Evolutionary conservation across 1,140 invertebrate species (phyloP).

Genomic region (Bradynema listronoti): DNA sequence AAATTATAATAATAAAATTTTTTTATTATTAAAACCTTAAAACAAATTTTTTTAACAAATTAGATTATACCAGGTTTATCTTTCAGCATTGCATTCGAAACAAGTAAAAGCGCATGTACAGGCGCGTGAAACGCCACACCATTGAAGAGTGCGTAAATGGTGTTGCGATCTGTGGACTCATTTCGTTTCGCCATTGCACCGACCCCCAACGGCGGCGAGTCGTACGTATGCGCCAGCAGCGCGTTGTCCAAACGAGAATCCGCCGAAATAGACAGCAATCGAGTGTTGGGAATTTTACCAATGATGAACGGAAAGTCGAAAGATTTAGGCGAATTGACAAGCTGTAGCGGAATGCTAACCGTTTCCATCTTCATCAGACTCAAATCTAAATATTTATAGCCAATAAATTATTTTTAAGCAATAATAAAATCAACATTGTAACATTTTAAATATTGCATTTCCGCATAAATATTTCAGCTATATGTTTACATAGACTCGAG

Average conservation of each 20-base stretch:
- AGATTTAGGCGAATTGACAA: conserved; percentile 11
- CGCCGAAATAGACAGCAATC: conserved; percentile 13
- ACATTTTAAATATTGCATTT: too few relatives aligned
- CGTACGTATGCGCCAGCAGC: conserved; percentile 19
- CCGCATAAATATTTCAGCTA: too few relatives aligned
- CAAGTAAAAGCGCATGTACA: conserved; percentile 30
- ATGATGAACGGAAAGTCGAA: conserved; percentile 22
- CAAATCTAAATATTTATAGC: conserved; percentile 12
- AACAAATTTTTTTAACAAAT: background rate
- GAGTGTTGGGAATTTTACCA: conserved; percentile 12
- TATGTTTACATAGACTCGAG: background rate
- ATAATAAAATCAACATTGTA: background rate
- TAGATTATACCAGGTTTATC: conserved; percentile 14
- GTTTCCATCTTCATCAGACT: conserved; percentile 25
- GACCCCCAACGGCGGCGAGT: conserved; percentile 31
- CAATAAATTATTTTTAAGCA: conserved; percentile 2
- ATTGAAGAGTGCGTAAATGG: conserved; percentile 36
- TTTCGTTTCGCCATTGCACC: conserved; percentile 24
- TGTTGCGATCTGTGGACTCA: background rate
- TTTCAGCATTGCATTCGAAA: conserved; percentile 34
- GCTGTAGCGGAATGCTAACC: conserved; percentile 19
- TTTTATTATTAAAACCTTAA: background rate
- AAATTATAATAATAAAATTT: too few relatives aligned
- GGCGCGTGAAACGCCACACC: conserved; percentile 32
- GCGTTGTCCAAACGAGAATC: conserved; percentile 7